Evolutionary conservation across 2,113 vertebrate genomes (phyloP).

Genomic region (Ceyx margarethae): DNA sequence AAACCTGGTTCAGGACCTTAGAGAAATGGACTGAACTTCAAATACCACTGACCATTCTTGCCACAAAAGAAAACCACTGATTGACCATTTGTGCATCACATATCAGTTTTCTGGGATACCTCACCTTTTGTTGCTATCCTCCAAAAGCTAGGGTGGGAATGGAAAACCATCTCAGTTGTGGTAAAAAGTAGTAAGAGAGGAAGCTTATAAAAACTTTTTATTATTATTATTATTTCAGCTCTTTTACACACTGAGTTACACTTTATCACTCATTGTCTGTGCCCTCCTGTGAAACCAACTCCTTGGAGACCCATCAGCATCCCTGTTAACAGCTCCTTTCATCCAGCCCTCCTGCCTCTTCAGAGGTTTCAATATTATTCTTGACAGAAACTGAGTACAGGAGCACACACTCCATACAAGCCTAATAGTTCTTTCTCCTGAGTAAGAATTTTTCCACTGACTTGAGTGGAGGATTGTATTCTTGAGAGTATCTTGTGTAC

Average conservation of each 20-base stretch:
- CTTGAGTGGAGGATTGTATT: background rate
- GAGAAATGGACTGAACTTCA: background rate
- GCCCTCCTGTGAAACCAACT: background rate
- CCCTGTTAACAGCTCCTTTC: background rate
- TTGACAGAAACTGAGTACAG: background rate
- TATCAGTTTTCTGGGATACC: background rate
- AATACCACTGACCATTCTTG: background rate
- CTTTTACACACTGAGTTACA: background rate
- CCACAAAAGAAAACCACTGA: background rate
- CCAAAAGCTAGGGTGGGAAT: background rate
- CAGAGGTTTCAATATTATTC: background rate
- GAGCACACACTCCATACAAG: background rate
- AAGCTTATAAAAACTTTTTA: background rate
- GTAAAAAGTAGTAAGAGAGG: background rate
- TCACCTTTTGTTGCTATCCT: background rate
- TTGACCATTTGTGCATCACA: background rate
- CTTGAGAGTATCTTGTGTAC: background rate
- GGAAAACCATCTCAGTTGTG: background rate
- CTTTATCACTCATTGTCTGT: background rate
- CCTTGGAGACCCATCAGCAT: background rate
- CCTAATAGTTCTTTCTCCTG: background rate
- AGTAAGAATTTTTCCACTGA: background rate
- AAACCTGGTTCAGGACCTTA: background rate
- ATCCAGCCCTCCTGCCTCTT: background rate
- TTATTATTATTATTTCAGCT: background rate